Evolutionary conservation across 2,888 invertebrate genomes (phyloP).

Genomic region (Pasiphila rectangulata): DNA sequence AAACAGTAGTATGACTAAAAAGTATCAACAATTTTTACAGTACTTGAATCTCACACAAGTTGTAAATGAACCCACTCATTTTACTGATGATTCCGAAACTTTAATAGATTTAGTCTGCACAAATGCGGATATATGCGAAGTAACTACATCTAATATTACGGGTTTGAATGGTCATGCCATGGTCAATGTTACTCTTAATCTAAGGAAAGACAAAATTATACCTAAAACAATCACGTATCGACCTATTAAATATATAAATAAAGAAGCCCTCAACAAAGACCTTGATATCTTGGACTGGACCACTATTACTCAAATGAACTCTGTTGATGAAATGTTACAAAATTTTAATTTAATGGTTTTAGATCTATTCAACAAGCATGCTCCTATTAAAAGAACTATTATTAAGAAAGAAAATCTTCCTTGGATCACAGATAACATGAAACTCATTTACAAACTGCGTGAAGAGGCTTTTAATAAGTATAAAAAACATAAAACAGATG

Average conservation of each 20-base stretch:
- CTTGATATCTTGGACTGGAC: not conserved
- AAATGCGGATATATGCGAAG: conserved; percentile 35
- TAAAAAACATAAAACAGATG: too few relatives aligned
- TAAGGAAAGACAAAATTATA: not conserved
- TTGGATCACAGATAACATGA: too few relatives aligned
- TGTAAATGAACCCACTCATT: not conserved
- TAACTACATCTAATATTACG: conserved; percentile 39
- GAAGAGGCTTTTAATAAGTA: too few relatives aligned
- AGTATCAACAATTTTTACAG: too few relatives aligned
- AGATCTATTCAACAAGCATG: not conserved
- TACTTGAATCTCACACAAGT: not conserved
- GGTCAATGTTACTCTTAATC: not conserved
- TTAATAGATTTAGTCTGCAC: not conserved
- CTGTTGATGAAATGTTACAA: not conserved
- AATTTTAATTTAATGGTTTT: not conserved
- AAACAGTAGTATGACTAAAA: too few relatives aligned
- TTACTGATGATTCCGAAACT: not conserved
- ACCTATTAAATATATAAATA: not conserved
- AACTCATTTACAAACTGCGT: too few relatives aligned
- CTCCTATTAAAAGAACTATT: too few relatives aligned
- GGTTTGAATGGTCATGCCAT: conserved; percentile 16
- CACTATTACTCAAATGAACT: not conserved
- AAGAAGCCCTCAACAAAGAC: not conserved
- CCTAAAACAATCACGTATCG: not conserved
- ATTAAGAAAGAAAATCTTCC: too few relatives aligned